Evolutionary conservation across 2,797 vertebrate species (phyloP).

Genomic region (Margarornis squamiger): DNA sequence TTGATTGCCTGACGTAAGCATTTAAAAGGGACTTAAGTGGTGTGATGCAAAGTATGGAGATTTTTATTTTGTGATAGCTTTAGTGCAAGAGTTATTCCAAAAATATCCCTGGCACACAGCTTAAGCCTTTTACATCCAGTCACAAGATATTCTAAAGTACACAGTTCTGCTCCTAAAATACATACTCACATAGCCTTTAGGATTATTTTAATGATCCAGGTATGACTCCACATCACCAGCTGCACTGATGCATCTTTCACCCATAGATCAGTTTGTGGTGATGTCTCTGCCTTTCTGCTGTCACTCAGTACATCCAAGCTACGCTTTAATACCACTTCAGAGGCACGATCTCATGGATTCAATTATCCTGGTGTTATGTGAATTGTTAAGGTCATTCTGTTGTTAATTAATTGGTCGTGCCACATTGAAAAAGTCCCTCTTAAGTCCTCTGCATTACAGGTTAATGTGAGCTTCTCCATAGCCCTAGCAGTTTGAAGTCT

Average conservation of each 20-base stretch:
- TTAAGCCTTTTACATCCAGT: not conserved
- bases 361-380: constrained; percentile 22
- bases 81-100: not conserved
- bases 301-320: not conserved
- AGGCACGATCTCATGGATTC: constrained; percentile 10
- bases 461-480: not conserved
- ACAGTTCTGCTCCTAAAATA: not conserved
- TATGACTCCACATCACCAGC: not conserved
- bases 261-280: not conserved
- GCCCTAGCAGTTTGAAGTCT: not conserved
- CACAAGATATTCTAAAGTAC: not conserved
- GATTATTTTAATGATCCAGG: not conserved
- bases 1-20: not conserved
- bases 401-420: constrained; percentile 22
- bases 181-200: not conserved
- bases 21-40: not conserved
- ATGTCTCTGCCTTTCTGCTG: not conserved
- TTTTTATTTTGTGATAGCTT: constrained; percentile 24
- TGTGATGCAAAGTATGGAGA: not conserved
- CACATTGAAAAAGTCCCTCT: not conserved
- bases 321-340: not conserved
- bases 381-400: constrained; percentile 42
- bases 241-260: not conserved
- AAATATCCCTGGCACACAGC: not conserved
- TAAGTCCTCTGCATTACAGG: not conserved